Evolutionary conservation across 1,140 invertebrate genomes (phyloP).

Genomic region (Paracyclopina nana): DNA sequence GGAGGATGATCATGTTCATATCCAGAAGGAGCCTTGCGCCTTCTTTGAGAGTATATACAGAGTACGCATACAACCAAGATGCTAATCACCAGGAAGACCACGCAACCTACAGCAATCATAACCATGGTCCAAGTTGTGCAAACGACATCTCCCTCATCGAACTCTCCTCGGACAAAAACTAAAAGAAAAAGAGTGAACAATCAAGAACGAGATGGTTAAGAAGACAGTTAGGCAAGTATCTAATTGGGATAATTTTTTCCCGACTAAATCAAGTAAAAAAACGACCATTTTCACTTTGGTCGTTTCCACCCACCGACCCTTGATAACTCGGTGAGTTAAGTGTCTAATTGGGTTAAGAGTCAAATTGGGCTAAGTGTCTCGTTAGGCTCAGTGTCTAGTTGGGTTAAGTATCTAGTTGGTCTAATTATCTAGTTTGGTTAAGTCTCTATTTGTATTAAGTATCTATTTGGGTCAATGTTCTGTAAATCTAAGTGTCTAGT

Average conservation of each 20-base stretch:
- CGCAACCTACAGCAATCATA: background rate
- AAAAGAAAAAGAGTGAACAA: background rate
- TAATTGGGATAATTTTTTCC: background rate
- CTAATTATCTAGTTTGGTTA: no score
- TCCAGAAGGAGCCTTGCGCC: background rate
- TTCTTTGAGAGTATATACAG: slow-evolving; percentile 8
- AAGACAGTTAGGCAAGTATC: background rate
- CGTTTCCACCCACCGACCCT: background rate
- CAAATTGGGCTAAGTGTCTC: no score
- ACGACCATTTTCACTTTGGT: background rate
- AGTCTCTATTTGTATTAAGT: no score
- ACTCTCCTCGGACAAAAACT: slow-evolving; percentile 10
- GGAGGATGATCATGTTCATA: no score
- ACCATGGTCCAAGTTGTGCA: slow-evolving; percentile 13
- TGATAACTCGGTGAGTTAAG: background rate
- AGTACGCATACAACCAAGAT: slow-evolving; percentile 14
- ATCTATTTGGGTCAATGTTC: no score
- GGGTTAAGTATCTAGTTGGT: no score
- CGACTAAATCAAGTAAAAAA: background rate
- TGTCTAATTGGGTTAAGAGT: background rate
- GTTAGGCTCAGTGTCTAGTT: no score
- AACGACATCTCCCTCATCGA: slow-evolving; percentile 2
- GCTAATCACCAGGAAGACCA: slow-evolving; percentile 15
- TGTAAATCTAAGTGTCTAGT: no score
- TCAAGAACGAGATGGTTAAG: background rate